These are phyloP conservation scores for Punctoribates punctum DNA, from an alignment of 2,888 invertebrate genomes.

Conservation along the genomic window DNA sequence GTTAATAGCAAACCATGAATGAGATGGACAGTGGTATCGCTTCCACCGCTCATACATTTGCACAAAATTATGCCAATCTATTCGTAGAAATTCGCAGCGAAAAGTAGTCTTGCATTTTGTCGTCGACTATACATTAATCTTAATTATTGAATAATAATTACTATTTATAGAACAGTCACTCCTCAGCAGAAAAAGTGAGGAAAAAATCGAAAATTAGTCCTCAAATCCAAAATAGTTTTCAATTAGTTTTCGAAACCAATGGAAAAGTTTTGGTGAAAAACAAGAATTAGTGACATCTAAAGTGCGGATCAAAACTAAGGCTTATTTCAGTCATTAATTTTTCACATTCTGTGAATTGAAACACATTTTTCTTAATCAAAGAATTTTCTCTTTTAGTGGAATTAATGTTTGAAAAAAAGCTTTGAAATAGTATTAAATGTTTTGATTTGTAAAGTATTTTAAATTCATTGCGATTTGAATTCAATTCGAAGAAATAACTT, in stretches of 20 bases:
- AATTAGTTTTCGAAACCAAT: neutral
- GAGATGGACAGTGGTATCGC: too few species aligned
- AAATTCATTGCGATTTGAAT: too few species aligned
- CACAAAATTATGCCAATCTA: conserved; percentile 4
- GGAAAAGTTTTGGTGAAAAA: neutral
- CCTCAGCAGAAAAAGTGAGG: neutral
- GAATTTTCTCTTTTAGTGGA: too few species aligned
- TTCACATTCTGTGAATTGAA: neutral
- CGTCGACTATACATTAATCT: neutral
- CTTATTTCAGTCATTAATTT: neutral
- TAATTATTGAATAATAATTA: neutral
- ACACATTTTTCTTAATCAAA: neutral
- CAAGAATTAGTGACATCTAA: conserved; percentile 22
- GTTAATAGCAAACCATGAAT: too few species aligned
- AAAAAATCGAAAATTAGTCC: neutral
- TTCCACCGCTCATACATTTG: neutral
- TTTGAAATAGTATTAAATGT: too few species aligned
- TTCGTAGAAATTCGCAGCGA: neutral
- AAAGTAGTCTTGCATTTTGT: neutral
- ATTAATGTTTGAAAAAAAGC: too few species aligned
- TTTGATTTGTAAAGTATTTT: too few species aligned
- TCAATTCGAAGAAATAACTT: too few species aligned
- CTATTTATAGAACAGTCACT: neutral
- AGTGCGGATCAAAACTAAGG: neutral
- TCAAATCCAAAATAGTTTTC: conserved; percentile 9